Base-by-base conservation (phyloP, 2,797 vertebrate species). In the Anabacerthia variegaticeps region DNA sequence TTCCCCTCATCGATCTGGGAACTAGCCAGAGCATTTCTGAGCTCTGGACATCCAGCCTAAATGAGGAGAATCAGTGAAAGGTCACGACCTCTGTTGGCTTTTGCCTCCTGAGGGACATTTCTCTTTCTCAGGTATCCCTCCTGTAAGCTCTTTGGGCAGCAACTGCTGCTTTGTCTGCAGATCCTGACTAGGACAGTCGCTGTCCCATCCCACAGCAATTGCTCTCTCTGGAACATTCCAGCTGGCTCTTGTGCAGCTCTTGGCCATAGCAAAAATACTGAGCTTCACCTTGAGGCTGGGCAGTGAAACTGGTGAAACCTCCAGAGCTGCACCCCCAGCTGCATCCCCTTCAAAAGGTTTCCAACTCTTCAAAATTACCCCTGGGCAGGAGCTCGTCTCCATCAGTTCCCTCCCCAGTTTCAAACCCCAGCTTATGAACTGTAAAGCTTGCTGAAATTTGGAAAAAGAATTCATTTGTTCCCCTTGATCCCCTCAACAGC, bases 171-270 rank as follows among this genome's bases (percentile, higher is more conserved):
- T 71, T 51, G 14, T 27, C 49, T 65, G 46, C 61, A 85, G 26
- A 36, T 44, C 36, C n/a, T 68, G 34, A 10, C 58, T 10, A 8
- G 61, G 49, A 36, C 22, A 26, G 21, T 54, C 21, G 8, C 1
- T 1, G 1, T 36, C 39, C 36, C 7, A 7, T 14, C 39, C 69
- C 1, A 0, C 55, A 58, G 37, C 21, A 72, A 17, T 14, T 37
- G 32, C 5, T 44, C 13, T 79, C 61, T 79, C 65, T 73, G 73
- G 72, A 72, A 81, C 17, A 4, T 80, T 89, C 68, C 68, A 75
- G 12, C 21, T 4, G 3, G 14, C 12, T 90, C 46, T 32, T 44
- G 18, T 2, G 6, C 41, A 71, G 39, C 3, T 3, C 30, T 51
- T 67, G 46, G 52, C 21, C n/a, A 23, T 20, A 17, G 52, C 26